Percentiles rank a stretch among this genome's conserved stretches.
These are phyloP conservation scores for Actinemys pallida DNA, from an alignment of 2,113 vertebrate genomes.

Conservation along the genomic window DNA sequence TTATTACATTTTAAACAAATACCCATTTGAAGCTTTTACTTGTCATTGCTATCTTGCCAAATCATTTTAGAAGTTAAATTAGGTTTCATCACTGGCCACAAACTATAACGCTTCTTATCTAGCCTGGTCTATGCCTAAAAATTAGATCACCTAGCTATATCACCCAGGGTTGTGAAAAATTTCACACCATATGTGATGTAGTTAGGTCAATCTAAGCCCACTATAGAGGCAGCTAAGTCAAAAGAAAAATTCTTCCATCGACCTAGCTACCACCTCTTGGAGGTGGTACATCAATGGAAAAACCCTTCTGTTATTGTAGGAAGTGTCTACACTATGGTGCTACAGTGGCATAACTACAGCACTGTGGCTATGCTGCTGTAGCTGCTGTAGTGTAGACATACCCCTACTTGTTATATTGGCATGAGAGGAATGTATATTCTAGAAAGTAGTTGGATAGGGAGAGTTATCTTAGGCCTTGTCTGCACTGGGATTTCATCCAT, in stretches of 20 bases:
- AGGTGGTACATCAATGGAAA: not conserved
- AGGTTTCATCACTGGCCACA: not conserved
- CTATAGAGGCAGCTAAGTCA: not conserved
- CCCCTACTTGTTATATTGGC: not conserved
- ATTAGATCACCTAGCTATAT: not conserved
- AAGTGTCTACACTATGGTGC: not conserved
- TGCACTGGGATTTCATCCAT: not conserved
- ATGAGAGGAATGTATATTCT: not conserved
- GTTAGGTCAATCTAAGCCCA: not conserved
- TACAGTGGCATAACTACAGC: not conserved
- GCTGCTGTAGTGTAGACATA: not conserved
- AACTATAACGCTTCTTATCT: not conserved
- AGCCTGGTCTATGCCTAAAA: not conserved
- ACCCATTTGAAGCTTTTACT: not conserved
- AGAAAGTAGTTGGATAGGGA: not conserved
- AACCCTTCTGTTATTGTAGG: not conserved
- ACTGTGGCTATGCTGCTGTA: not conserved
- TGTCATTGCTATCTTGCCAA: not conserved
- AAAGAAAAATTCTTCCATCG: not conserved
- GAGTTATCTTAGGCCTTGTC: not conserved
- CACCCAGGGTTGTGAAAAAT: not conserved
- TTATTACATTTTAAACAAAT: constrained; percentile 18
- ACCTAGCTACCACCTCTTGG: not conserved
- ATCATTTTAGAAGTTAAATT: not conserved
- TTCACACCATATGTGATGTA: not conserved